Percentiles rank a stretch among this genome's conserved stretches.
These are phyloP conservation scores for Aurelia sp. DNA, from an alignment of 30 jellyfish, hydroid and myxozoan genomes.

Conservation along the genomic window DNA sequence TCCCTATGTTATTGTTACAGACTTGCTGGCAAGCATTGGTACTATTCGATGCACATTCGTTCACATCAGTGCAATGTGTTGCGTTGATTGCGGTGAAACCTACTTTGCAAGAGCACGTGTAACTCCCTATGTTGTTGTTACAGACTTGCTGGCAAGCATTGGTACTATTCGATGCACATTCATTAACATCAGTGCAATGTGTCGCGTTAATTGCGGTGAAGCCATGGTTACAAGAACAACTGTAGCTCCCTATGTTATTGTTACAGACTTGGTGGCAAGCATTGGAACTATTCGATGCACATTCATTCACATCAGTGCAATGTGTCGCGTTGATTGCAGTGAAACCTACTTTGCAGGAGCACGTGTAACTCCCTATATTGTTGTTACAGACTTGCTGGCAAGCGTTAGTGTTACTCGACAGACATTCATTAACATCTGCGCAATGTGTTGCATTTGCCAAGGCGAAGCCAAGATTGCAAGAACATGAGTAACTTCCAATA, in stretches of 20 bases:
- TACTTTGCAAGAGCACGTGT: not conserved
- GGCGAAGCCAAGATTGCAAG: constrained; percentile 18
- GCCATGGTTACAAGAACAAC: not conserved
- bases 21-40: constrained; percentile 42
- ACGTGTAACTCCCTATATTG: constrained; percentile 1
- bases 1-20: constrained; percentile 30
- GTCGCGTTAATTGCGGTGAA: not conserved
- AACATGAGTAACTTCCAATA: constrained; percentile 13
- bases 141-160: constrained; percentile 45
- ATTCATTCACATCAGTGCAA: constrained; percentile 17
- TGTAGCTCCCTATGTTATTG: constrained; percentile 12
- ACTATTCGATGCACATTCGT: constrained; percentile 9
- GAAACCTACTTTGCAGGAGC: constrained; percentile 19
- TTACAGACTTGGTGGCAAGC: constrained; percentile 28
- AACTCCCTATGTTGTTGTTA: constrained; percentile 22
- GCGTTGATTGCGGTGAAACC: not conserved
- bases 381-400: constrained; percentile 45
- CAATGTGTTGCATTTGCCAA: constrained; percentile 14
- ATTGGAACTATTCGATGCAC: not conserved
- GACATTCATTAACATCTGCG: constrained; percentile 11
- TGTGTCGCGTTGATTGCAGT: not conserved
- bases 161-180: constrained; percentile 1
- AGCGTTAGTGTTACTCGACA: not conserved
- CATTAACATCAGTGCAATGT: constrained; percentile 23
- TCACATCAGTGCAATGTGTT: constrained; percentile 21